Evolutionary conservation across 2,797 vertebrate genomes (phyloP).

Genomic region (Meda fulgida): DNA sequence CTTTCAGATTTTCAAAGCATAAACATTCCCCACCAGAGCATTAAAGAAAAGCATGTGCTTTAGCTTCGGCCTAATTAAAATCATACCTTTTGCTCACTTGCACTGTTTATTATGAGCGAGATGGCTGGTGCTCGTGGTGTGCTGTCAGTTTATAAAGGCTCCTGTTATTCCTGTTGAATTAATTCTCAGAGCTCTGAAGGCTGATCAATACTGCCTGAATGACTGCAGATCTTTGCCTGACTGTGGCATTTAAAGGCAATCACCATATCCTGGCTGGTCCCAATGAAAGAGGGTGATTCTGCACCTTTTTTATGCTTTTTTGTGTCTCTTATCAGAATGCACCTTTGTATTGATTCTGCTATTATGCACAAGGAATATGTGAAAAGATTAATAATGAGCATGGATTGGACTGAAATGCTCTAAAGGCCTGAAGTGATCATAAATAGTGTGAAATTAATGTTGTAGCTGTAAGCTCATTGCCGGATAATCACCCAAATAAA

Average conservation of each 20-base stretch:
- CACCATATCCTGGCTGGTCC: conserved; percentile 43
- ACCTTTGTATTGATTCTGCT: conserved; percentile 41
- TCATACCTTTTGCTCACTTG: background rate
- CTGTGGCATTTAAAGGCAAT: conserved; percentile 65
- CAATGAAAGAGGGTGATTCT: conserved; percentile 38
- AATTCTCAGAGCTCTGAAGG: conserved; percentile 15
- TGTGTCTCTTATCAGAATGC: conserved; percentile 38
- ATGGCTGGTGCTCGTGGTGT: background rate
- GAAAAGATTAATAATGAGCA: conserved; percentile 36
- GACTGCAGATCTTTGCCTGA: conserved; percentile 51
- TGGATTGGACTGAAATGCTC: conserved; percentile 7
- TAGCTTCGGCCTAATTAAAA: conserved; percentile 5
- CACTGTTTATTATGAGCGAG: conserved; percentile 22
- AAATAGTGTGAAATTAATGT: background rate
- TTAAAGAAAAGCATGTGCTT: conserved; percentile 5
- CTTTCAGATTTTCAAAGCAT: conserved; percentile 25
- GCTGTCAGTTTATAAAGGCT: conserved; percentile 34
- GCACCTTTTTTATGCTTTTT: conserved; percentile 1
- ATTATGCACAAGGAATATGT: conserved; percentile 44
- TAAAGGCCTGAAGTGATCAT: conserved; percentile 14
- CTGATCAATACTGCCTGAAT: conserved; percentile 63
- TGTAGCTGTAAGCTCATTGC: background rate
- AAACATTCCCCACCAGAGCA: conserved; percentile 24
- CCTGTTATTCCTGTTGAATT: conserved; percentile 29
- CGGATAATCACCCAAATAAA: background rate